These are phyloP conservation scores for Prionailurus viverrinus DNA, from an alignment of 2,113 vertebrate species.

Conservation along the genomic window DNA sequence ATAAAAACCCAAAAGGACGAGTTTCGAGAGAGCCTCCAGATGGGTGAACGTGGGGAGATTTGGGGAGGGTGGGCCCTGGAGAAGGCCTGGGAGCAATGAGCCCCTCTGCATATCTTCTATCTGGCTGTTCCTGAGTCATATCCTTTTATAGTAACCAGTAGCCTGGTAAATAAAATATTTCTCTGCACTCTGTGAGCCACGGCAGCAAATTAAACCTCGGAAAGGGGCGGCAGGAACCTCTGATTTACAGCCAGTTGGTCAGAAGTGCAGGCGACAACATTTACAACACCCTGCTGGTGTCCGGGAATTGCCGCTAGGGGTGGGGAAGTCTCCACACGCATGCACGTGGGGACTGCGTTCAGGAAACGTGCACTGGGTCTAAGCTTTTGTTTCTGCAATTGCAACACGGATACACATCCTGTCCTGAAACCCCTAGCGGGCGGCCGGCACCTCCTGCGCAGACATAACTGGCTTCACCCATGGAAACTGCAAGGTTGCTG, in stretches of 20 bases:
- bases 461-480: accelerated
- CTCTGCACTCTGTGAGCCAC: neutral
- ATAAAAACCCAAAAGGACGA: neutral
- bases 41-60: too few species aligned
- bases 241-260: neutral
- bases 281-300: too few species aligned
- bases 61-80: neutral
- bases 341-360: neutral
- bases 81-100: neutral
- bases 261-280: too few species aligned
- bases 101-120: neutral
- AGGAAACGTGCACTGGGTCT: neutral
- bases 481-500: neutral
- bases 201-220: neutral
- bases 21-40: neutral
- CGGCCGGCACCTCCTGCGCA: accelerated
- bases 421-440: neutral
- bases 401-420: accelerated
- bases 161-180: neutral
- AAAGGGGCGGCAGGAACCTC: too few species aligned
- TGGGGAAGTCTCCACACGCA: neutral
- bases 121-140: neutral
- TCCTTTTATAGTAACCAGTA: neutral
- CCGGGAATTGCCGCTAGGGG: neutral
- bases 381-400: neutral